Base-by-base conservation (phyloP, 2,888 invertebrate genomes). In the Acleris holmiana region DNA sequence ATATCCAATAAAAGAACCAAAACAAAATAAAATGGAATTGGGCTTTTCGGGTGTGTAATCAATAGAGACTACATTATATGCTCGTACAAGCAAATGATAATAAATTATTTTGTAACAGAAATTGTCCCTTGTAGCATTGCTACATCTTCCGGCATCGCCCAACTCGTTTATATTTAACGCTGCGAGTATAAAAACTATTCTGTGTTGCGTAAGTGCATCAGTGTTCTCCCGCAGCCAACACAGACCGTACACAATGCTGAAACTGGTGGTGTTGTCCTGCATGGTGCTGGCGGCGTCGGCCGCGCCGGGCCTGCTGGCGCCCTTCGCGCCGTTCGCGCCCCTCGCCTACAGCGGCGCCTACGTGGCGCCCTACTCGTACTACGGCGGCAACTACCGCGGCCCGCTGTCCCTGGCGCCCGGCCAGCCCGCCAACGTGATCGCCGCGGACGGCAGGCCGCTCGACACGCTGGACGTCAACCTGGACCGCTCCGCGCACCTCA, bases 241-340 rank as follows among this genome's bases (percentile, higher is more conserved):
- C 85, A 90, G 82, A 88, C 84, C 85, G 89, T 80, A 75, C 84
- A 89, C 80, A 77, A 93, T 93, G 91, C 88, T 82, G 78, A 91
- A 89, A 78, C 75, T 90, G 89, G 93, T 94, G 88, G 93, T 94
- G 82, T 93, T 95, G 92, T 94, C 89, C 80, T 93, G 93, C 85
- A 84, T 51, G 51, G 17, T 94, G 76, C 4, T 94, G 76, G 94
- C 94, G 74, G 86, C 92, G 74, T 94, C 86, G 72, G 81, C 86
- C 63, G 94, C 94, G 13, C 29, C 29, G 71, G 81, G 85, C 47
- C 70, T 73, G 56, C 25, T 78, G 61, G 68, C 69, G 71, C 89
- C 89, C 13, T 73, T 78, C 29, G 47, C 53, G 71, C n/a, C 74
- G 72, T 55, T 68, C 8, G 74, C 5, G 46, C 76, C 41, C 68